phyloP scores from a whole-genome alignment of 2,888 invertebrate genomes.

The Conchocele bisecta region DNA sequence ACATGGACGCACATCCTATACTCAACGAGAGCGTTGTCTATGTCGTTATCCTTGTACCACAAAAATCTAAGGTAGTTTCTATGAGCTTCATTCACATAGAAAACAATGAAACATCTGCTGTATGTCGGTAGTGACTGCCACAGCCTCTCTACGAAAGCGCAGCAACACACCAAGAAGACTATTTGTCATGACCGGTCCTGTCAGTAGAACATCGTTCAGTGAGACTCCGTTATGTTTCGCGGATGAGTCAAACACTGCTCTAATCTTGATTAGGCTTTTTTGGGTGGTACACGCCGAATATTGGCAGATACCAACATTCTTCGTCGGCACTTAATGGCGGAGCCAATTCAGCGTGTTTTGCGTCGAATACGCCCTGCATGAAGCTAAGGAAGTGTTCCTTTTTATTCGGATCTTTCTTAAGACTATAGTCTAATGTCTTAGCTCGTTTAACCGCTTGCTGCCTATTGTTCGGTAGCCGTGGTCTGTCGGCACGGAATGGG shows the following conservation, averaged over 20 bases:
- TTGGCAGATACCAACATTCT: slow-evolving; percentile 56
- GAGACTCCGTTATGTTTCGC: slow-evolving; percentile 29
- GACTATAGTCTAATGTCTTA: slow-evolving; percentile 1
- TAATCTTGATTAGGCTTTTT: slow-evolving; percentile 30
- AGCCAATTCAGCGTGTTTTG: slow-evolving; percentile 46
- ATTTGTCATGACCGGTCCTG: slow-evolving; percentile 42
- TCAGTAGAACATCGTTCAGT: slow-evolving; percentile 30
- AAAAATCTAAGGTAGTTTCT: slow-evolving; percentile 50
- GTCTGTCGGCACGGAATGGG: slow-evolving; percentile 24
- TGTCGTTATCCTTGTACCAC: slow-evolving; percentile 55
- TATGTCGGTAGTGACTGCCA: slow-evolving; percentile 20
- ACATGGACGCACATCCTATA: slow-evolving; percentile 61
- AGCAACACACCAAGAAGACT: slow-evolving; percentile 29
- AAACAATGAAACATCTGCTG: slow-evolving; percentile 37
- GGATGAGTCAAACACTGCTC: slow-evolving; percentile 40
- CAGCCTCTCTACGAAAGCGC: slow-evolving; percentile 26
- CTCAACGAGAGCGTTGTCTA: slow-evolving; percentile 33
- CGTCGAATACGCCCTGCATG: slow-evolving; percentile 34
- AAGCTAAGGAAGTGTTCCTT: slow-evolving; percentile 34
- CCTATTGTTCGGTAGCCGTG: slow-evolving; percentile 38
- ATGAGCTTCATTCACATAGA: slow-evolving; percentile 35
- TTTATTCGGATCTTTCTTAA: slow-evolving; percentile 31
- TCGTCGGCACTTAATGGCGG: slow-evolving; percentile 21
- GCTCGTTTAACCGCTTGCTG: slow-evolving; percentile 19
- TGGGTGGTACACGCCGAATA: slow-evolving; percentile 52